These are phyloP conservation scores for Scomberomorus guttatus DNA, from an alignment of 2,797 vertebrate genomes.

Conservation along the genomic window DNA sequence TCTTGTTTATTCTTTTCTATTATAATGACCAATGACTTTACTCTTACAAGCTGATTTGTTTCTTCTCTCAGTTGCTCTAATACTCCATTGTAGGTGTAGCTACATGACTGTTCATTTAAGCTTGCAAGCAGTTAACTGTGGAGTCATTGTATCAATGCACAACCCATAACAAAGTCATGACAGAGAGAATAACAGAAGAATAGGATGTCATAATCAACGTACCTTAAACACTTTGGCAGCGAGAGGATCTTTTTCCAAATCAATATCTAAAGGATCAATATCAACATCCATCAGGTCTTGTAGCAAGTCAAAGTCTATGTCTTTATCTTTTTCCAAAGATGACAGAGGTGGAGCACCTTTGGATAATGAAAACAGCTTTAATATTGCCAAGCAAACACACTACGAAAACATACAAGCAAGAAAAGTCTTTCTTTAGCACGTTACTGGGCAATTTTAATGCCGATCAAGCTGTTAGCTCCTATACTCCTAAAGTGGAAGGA, in stretches of 20 bases:
- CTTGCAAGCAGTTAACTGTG: background rate
- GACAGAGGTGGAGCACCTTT: slow-evolving; percentile 97
- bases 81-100: background rate
- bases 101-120: background rate
- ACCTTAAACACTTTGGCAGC: slow-evolving; percentile 99
- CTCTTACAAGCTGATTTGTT: background rate
- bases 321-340: slow-evolving; percentile 99
- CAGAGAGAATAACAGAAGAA: background rate
- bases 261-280: slow-evolving; percentile 99
- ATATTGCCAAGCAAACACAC: slow-evolving; percentile 79
- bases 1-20: too few species aligned
- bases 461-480: slow-evolving; percentile 33
- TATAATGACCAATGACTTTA: background rate
- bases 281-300: slow-evolving; percentile 99
- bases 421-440: slow-evolving; percentile 55
- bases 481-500: slow-evolving; percentile 22
- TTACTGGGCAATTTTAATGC: slow-evolving; percentile 73
- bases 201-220: slow-evolving; percentile 64
- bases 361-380: slow-evolving; percentile 89
- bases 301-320: slow-evolving; percentile 99
- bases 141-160: background rate
- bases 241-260: slow-evolving; percentile 99
- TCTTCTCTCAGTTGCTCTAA: background rate
- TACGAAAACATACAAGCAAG: slow-evolving; percentile 64
- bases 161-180: background rate